Percentiles rank a stretch among this genome's conserved stretches.
These are phyloP conservation scores for Drosophila gunungcola DNA, from an alignment of 1,140 invertebrate species.

Conservation along the genomic window DNA sequence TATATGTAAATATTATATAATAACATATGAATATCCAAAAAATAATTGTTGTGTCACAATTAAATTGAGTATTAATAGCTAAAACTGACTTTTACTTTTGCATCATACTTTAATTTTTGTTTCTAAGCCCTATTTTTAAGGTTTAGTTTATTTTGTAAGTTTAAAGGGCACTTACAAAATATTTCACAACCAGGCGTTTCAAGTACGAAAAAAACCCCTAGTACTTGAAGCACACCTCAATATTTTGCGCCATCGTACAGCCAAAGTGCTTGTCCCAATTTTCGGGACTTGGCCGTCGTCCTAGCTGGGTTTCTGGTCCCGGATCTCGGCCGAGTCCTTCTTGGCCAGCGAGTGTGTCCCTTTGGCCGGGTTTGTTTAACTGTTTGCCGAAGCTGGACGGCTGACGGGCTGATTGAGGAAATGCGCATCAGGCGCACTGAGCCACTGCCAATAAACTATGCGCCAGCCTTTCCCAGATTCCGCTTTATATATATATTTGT, in stretches of 20 bases:
- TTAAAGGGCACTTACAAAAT: too few relatives aligned
- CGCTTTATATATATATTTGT: constrained; percentile 2
- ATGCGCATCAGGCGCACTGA: constrained; percentile 79
- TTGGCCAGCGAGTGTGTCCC: constrained; percentile 27
- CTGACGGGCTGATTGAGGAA: constrained; percentile 76
- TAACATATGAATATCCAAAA: too few relatives aligned
- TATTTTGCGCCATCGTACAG: not conserved
- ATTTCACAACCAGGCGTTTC: too few relatives aligned
- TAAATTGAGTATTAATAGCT: too few relatives aligned
- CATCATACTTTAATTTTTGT: too few relatives aligned
- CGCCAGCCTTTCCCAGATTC: constrained; percentile 7
- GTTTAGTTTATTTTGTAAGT: too few relatives aligned
- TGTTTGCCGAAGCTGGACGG: constrained; percentile 63
- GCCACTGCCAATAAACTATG: constrained; percentile 79
- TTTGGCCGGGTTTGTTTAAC: constrained; percentile 51
- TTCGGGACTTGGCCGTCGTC: constrained; percentile 1
- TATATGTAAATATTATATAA: too few relatives aligned
- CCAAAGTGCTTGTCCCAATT: constrained; percentile 4
- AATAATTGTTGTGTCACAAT: too few relatives aligned
- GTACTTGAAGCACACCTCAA: not conserved
- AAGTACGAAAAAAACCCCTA: too few relatives aligned
- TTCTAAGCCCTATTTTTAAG: too few relatives aligned
- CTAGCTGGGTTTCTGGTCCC: not conserved
- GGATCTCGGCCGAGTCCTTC: not conserved
- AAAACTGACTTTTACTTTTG: too few relatives aligned